phyloP scores from a whole-genome alignment of 2,888 invertebrate species.

The Nasonovia ribisnigri region DNA sequence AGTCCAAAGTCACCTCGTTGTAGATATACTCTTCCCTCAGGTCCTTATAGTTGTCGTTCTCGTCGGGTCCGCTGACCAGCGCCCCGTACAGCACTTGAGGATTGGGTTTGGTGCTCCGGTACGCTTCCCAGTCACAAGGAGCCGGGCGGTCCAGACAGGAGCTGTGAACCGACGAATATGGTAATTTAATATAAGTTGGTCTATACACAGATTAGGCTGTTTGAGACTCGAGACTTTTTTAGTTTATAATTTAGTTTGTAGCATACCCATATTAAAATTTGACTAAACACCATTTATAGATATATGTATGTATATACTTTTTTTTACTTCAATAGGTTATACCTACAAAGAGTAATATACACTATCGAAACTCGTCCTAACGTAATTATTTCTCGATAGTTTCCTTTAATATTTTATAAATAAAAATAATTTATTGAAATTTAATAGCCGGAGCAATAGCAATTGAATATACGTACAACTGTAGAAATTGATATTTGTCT shows the following conservation, averaged over 20 bases:
- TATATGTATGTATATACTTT: no score
- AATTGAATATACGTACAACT: neutral
- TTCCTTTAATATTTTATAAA: neutral
- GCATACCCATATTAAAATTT: neutral
- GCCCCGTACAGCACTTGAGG: slow-evolving; percentile 74
- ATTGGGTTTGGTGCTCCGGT: slow-evolving; percentile 71
- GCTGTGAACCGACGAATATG: slow-evolving; percentile 69
- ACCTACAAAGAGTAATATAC: neutral
- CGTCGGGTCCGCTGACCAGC: slow-evolving; percentile 74
- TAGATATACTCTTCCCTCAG: slow-evolving; percentile 73
- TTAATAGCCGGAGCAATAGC: neutral
- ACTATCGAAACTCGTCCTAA: neutral
- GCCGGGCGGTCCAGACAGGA: slow-evolving; percentile 73
- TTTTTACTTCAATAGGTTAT: neutral
- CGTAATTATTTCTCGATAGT: neutral
- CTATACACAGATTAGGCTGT: no score
- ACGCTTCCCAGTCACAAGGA: slow-evolving; percentile 73
- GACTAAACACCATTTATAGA: neutral
- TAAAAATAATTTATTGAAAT: neutral
- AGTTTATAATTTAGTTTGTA: neutral
- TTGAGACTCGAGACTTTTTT: no score
- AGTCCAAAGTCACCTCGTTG: slow-evolving; percentile 74
- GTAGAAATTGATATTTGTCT: neutral
- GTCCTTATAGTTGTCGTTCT: slow-evolving; percentile 73
- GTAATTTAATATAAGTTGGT: no score